These are phyloP conservation scores for Drosophila repletoides DNA, from an alignment of 1,140 invertebrate genomes.

Conservation along the genomic window DNA sequence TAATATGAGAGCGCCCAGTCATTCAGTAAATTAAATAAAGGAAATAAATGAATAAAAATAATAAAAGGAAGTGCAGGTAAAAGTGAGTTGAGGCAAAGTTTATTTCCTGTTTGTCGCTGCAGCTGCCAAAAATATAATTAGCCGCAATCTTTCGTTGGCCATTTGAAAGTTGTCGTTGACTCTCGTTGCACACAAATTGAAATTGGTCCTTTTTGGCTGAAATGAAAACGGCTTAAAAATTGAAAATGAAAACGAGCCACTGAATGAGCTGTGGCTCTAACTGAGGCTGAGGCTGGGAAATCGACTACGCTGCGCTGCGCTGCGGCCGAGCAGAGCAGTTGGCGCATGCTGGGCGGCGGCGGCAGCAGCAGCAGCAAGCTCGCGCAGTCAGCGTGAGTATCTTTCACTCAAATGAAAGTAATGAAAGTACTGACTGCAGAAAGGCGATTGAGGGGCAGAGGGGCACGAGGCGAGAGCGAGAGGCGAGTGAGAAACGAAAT, in stretches of 20 bases:
- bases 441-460: slow-evolving; percentile 11
- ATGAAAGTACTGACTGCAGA: slow-evolving; percentile 64
- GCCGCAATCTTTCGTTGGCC: slow-evolving; percentile 52
- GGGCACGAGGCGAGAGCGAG: background rate
- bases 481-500: slow-evolving; percentile 52
- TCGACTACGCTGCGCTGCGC: too few relatives aligned
- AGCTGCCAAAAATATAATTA: slow-evolving; percentile 59
- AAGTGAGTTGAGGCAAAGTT: slow-evolving; percentile 47
- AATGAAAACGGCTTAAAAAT: slow-evolving; percentile 48
- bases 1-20: too few relatives aligned
- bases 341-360: slow-evolving; percentile 30
- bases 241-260: slow-evolving; percentile 6
- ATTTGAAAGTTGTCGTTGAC: slow-evolving; percentile 58
- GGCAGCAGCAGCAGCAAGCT: slow-evolving; percentile 21
- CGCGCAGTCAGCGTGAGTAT: slow-evolving; percentile 49
- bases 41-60: background rate
- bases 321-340: background rate
- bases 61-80: slow-evolving; percentile 42
- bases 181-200: slow-evolving; percentile 62
- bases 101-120: slow-evolving; percentile 67
- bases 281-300: background rate
- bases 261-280: background rate
- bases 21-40: too few relatives aligned
- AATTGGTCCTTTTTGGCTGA: slow-evolving; percentile 76
- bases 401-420: slow-evolving; percentile 80